Conservation (phyloP, 2,113 vertebrate species). For the Empidonax traillii region DNA sequence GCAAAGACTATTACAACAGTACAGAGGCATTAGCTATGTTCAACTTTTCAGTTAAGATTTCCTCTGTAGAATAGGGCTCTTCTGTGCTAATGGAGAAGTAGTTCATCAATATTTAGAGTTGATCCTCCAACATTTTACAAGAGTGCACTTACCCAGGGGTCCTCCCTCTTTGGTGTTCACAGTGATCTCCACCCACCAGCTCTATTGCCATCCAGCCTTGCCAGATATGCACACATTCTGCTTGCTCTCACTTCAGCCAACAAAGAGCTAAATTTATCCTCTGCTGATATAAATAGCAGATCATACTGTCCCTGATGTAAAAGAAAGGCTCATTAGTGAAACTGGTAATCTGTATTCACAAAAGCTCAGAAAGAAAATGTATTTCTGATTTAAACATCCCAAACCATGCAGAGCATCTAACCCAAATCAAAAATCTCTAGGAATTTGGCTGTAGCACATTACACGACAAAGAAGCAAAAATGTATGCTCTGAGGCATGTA, state of each 20-base stretch:
- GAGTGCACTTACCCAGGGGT: accelerated
- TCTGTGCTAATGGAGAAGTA: neutral
- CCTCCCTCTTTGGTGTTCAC: neutral
- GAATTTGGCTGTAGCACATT: neutral
- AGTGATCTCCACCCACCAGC: neutral
- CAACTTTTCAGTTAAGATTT: neutral
- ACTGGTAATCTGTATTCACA: neutral
- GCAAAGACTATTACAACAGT: neutral
- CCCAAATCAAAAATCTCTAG: neutral
- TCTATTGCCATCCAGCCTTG: neutral
- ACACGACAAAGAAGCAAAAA: neutral
- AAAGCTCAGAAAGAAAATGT: neutral
- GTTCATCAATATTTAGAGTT: neutral
- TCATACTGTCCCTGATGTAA: neutral
- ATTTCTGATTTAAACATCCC: neutral
- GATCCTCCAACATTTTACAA: neutral
- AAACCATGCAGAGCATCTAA: neutral
- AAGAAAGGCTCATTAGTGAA: neutral
- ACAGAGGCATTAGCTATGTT: neutral
- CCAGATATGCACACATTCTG: neutral
- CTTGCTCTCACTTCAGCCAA: neutral
- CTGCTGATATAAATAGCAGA: neutral
- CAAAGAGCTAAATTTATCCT: neutral
- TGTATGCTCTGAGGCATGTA: neutral
- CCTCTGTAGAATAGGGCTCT: neutral